phyloP scores from a whole-genome alignment of 1,140 invertebrate genomes.

The Bombus haemorrhoidalis region DNA sequence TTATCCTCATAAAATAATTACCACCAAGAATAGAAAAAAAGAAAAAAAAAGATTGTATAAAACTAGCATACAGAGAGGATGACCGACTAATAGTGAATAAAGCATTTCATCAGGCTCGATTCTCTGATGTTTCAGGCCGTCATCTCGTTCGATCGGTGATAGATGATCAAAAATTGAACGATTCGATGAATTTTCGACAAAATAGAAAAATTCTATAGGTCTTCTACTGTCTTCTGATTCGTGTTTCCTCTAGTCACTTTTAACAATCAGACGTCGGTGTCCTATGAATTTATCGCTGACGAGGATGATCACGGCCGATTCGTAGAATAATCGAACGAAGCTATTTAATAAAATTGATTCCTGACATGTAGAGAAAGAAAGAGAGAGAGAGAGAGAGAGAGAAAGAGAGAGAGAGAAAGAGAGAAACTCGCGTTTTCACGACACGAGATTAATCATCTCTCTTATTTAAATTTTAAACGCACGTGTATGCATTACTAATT shows the following conservation, averaged over 20 bases:
- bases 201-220: background rate
- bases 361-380: too few relatives aligned
- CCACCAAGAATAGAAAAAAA: background rate
- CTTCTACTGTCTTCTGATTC: slow-evolving; percentile 26
- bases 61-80: background rate
- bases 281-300: background rate
- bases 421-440: background rate
- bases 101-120: slow-evolving; percentile 19
- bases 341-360: slow-evolving; percentile 13
- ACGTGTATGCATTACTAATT: slow-evolving; percentile 62
- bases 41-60: background rate
- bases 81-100: background rate
- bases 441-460: slow-evolving; percentile 6
- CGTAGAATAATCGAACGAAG: slow-evolving; percentile 23
- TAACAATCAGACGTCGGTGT: slow-evolving; percentile 48
- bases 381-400: too few relatives aligned
- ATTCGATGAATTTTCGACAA: slow-evolving; percentile 9
- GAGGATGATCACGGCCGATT: slow-evolving; percentile 32
- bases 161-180: background rate
- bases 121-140: background rate
- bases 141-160: slow-evolving; percentile 24
- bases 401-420: background rate
- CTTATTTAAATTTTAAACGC: slow-evolving; percentile 48
- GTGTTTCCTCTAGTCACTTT: slow-evolving; percentile 59
- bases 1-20: too few relatives aligned